phyloP scores from a whole-genome alignment of 1,140 invertebrate genomes.

The Cecropterus lyciades region DNA sequence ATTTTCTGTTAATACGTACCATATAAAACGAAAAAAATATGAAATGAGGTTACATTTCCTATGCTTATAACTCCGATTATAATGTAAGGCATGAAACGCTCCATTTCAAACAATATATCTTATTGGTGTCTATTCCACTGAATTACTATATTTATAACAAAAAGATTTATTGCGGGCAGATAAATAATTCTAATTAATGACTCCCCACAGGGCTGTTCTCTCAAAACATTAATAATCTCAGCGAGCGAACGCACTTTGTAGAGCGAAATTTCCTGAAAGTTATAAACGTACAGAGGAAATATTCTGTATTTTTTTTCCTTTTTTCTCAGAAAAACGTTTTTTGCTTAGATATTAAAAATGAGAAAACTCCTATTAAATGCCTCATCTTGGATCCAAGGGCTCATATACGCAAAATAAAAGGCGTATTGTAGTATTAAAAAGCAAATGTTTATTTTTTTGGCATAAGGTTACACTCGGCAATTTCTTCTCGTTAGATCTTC shows the following conservation, averaged over 20 bases:
- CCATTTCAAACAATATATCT: conserved; percentile 16
- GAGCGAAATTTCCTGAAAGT: conserved; percentile 28
- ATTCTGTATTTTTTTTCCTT: conserved; percentile 10
- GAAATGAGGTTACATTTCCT: no score
- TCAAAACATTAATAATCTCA: conserved; percentile 39
- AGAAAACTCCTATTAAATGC: conserved; percentile 42
- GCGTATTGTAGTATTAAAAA: conserved; percentile 31
- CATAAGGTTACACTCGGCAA: conserved; percentile 11
- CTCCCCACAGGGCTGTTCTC: conserved; percentile 17
- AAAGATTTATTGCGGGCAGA: conserved; percentile 41
- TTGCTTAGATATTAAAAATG: conserved; percentile 36
- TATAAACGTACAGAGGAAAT: conserved; percentile 25
- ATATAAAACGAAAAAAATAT: no score
- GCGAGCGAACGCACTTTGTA: conserved; percentile 21
- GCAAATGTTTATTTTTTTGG: conserved; percentile 22
- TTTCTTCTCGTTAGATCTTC: conserved; percentile 22
- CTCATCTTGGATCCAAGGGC: conserved; percentile 27
- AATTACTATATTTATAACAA: conserved; percentile 18
- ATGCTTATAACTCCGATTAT: no score
- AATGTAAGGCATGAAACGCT: conserved; percentile 1
- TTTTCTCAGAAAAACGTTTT: conserved; percentile 22
- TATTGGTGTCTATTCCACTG: conserved; percentile 6
- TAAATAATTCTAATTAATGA: conserved; percentile 48
- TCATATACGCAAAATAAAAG: conserved; percentile 34
- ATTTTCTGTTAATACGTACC: no score